Evolutionary conservation across 2,797 vertebrate genomes (phyloP).

Genomic region (Ateles fusciceps): DNA sequence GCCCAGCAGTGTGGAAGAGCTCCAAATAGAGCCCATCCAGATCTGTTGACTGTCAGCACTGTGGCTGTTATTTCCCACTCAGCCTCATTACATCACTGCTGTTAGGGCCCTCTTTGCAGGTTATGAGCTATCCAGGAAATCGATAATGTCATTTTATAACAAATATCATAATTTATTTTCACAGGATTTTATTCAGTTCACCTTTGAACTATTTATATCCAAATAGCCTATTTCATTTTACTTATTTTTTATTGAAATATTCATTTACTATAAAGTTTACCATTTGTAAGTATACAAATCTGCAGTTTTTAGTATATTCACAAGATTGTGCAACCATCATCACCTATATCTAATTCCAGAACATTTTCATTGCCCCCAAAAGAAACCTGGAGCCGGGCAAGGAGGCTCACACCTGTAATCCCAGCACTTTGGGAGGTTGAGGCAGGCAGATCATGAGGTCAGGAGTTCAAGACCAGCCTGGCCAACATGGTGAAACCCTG

Average conservation of each 20-base stretch:
- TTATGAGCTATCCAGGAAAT: not conserved
- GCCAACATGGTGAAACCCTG: too few species aligned
- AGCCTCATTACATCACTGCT: not conserved
- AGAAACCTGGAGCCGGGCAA: not conserved
- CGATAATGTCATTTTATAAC: not conserved
- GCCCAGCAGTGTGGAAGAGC: not conserved
- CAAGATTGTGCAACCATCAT: not conserved
- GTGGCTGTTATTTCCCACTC: not conserved
- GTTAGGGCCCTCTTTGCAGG: not conserved
- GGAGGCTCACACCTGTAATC: too few species aligned
- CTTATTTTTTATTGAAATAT: constrained; percentile 8
- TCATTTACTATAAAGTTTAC: not conserved
- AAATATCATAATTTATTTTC: not conserved
- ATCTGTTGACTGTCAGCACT: too few species aligned
- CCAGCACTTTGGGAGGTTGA: too few species aligned
- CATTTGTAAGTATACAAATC: not conserved
- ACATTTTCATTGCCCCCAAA: not conserved
- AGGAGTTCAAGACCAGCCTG: too few species aligned
- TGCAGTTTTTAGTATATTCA: not conserved
- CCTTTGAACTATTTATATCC: not conserved
- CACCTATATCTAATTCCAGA: not conserved
- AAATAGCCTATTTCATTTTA: not conserved
- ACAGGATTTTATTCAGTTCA: not conserved
- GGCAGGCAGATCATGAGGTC: too few species aligned
- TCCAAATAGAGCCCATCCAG: not conserved